Evolutionary conservation across 2,113 vertebrate genomes (phyloP), one percentile per base, ranked within the genome.

Genomic region (Paracanthobrama guichenoti): DNA sequence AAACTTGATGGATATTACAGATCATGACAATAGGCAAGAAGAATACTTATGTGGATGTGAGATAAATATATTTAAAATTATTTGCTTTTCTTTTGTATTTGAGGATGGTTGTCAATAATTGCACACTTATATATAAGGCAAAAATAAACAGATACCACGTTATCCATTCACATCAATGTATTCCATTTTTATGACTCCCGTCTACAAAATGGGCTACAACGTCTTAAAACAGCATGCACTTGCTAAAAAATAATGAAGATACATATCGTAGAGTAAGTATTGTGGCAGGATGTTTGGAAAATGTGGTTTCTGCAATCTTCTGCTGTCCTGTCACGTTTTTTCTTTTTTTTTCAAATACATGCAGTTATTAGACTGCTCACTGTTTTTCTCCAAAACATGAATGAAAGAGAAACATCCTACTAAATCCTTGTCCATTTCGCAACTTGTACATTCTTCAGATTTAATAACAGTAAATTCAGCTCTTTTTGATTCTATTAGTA

Each of bases 1-100:
- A 18, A 59, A 53, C 9, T 60, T 66, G 13, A 74, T 75, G 67
- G 71, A 80, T 78, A 79, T 86, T 86, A n/a, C 60, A 71, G 0
- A 66, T 80, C 24, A 76, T 39, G 28, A 13, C 42, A 74, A 80
- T 28, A 53, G 73, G 39, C 11, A 67, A 67, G 50, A 24, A 59
- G 31, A 76, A 74, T 67, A 75, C 75, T 74, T 24, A 75, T 62
- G 16, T 48, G 11, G 12, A 4, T 76, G 35, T 44, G 44, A 39
- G 73, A 50, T 44, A 64, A 26, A 31, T 60, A 8, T 39, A 67
- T 67, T 76, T 57, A 59, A 46, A 74, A 74, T 28, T 83, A 39
- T 39, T 39, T 7, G 6, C 6, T 53, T 76, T 28, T n/a, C 20
- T 18, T 57, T 57, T 1, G 53, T 22, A 75, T 84, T 84, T 28